Evolutionary conservation across 2,113 vertebrate genomes (phyloP).

Genomic region (Seriola aureovittata): DNA sequence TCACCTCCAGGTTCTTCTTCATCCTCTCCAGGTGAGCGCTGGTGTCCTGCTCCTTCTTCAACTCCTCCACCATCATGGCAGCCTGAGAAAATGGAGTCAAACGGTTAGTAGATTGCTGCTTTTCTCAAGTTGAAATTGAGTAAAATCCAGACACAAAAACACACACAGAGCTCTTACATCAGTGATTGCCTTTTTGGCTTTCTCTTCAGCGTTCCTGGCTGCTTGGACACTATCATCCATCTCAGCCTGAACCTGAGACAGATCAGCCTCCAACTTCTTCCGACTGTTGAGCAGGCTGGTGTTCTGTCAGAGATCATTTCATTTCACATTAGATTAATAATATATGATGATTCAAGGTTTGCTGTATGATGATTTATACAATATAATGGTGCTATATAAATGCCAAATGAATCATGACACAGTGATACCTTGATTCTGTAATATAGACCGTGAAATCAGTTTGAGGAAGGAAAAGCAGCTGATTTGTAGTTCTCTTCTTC

Average conservation of each 20-base stretch:
- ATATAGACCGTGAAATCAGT: too few relatives aligned
- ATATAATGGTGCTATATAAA: too few relatives aligned
- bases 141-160: too few relatives aligned
- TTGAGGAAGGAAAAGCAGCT: too few relatives aligned
- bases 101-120: not conserved
- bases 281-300: constrained; percentile 74
- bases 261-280: constrained; percentile 72
- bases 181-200: constrained; percentile 83
- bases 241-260: constrained; percentile 61
- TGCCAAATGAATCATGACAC: too few relatives aligned
- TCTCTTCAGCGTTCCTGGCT: constrained; percentile 85
- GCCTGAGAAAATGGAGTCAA: constrained; percentile 54
- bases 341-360: not conserved
- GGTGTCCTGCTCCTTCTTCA: too few relatives aligned
- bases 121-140: not conserved
- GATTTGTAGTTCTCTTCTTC: too few relatives aligned
- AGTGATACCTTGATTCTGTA: too few relatives aligned
- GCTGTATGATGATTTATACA: too few relatives aligned
- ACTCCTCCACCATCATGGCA: constrained; percentile 76
- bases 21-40: too few relatives aligned
- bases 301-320: constrained; percentile 56
- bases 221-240: constrained; percentile 73
- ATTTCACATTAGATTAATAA: not conserved
- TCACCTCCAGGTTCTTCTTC: too few relatives aligned
- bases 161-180: constrained; percentile 40